Percentiles rank a stretch among this genome's conserved stretches.
Conservation (phyloP, 1,140 invertebrate species). For the Cherax quadricarinatus region DNA sequence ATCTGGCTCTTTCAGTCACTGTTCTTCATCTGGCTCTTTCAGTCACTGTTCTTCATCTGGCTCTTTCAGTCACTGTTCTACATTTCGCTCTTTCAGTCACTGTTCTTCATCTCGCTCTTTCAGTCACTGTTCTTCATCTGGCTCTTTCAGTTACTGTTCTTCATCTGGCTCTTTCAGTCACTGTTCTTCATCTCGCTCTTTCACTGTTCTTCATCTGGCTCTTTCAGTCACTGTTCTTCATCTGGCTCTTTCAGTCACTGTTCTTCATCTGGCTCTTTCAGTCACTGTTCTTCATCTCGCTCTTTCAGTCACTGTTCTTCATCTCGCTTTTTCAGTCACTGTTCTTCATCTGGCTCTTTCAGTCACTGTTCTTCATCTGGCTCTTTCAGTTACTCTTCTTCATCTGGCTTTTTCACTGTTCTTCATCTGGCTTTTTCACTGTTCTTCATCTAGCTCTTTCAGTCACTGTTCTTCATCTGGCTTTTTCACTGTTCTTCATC, state of each 20-base stretch:
- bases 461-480: background rate
- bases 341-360: background rate
- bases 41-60: no score
- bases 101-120: background rate
- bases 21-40: background rate
- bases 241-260: no score
- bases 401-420: background rate
- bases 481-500: background rate
- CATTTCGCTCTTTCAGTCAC: background rate
- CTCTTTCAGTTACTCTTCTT: background rate
- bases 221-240: background rate
- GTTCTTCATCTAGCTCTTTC: background rate
- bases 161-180: background rate
- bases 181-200: background rate
- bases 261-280: background rate
- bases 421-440: background rate
- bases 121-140: background rate
- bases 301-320: background rate
- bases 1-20: background rate
- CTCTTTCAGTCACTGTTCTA: background rate
- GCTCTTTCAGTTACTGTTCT: no score
- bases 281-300: background rate
- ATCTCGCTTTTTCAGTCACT: background rate
- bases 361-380: background rate
- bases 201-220: background rate